Evolutionary conservation across 2,888 invertebrate species (phyloP), one percentile per base, ranked within the genome.

Genomic region (Athalia rosae): DNA sequence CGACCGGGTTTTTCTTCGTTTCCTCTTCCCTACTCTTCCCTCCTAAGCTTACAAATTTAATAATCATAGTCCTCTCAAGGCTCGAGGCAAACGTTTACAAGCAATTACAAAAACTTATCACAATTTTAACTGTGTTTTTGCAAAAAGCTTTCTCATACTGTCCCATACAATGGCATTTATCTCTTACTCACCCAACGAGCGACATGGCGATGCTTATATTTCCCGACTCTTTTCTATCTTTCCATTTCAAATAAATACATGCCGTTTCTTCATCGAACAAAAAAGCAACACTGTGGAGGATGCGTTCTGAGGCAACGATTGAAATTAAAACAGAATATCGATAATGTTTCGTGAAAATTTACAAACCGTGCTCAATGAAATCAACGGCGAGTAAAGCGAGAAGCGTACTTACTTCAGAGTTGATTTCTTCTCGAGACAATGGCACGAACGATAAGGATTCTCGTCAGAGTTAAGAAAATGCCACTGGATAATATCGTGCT

Each of bases 91-190:
- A 81, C 80, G 81, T 80, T 83, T 77, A 82, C 87, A 89, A 89
- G 89, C 89, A 89, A 89, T 89, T 89, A 89, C 89, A 90, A 89
- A 87, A 85, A 89, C 89, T 89, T 89, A 90, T 90, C 89, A 89
- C 89, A 90, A 88, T 87, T 83, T 85, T 43, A 87, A 87, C 85
- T 85, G 82, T 81, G 82, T 85, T 84, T 81, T 85, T 81, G 85
- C 86, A 84, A 84, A 84, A 87, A 88, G 85, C 87, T 84, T 45
- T 58, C 71, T 56, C 56, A 45, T 71, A 43, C 43, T 5, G 43
- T 28, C 13, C 45, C 8, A 4, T 28, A 66, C 69, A 71, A 71
- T 58, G 58, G 58, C 71, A 71, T 58, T 53, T 7, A 13, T 13
- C 50, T 71, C 43, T 13, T 11, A 71, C n/a, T n/a, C 11, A 48